phyloP scores from a whole-genome alignment of 1,140 invertebrate species.

The Hestina assimilis region DNA sequence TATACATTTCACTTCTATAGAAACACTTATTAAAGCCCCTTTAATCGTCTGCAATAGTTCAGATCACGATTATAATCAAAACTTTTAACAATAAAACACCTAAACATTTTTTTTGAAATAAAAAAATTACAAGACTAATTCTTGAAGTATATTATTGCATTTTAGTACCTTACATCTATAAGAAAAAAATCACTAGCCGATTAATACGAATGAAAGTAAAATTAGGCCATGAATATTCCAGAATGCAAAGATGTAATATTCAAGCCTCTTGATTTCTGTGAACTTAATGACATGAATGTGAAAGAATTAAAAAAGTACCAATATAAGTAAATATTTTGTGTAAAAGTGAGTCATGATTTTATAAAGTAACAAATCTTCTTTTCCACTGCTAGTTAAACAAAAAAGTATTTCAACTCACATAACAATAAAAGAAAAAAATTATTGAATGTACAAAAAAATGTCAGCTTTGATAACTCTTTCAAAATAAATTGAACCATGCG shows the following conservation, averaged over 20 bases:
- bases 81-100: conserved; percentile 1
- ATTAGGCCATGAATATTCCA: conserved; percentile 6
- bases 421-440: no score
- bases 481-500: no score
- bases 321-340: no score
- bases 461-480: no score
- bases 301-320: no score
- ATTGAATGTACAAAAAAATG: no score
- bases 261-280: background rate
- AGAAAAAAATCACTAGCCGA: conserved; percentile 35
- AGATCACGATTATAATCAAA: conserved; percentile 10
- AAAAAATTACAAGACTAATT: background rate
- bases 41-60: no score
- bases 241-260: conserved; percentile 8
- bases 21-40: conserved; percentile 3
- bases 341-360: no score
- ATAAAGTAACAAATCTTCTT: no score
- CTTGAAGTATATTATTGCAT: conserved; percentile 7
- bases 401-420: no score
- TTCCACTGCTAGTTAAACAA: no score
- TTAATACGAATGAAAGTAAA: conserved; percentile 7
- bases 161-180: conserved; percentile 8
- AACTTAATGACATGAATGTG: background rate
- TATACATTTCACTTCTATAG: background rate
- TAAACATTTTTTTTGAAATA: background rate